A percentile compares a stretch with the other conserved stretches of the same genome.
phyloP scores from a whole-genome alignment of 1,140 invertebrate species.

The Onthophagus taurus region DNA sequence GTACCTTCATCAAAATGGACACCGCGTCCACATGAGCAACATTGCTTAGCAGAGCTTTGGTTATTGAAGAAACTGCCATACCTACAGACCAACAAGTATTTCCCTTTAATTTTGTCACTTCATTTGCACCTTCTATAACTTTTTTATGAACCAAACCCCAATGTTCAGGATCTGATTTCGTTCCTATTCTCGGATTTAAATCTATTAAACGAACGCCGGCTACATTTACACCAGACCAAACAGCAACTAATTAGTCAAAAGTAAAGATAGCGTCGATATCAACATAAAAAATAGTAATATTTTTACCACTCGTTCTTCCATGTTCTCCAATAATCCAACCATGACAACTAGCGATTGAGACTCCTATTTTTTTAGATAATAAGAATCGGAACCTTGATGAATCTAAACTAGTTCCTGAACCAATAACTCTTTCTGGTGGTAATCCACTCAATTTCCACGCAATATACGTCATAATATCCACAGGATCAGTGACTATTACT shows the following conservation, averaged over 20 bases:
- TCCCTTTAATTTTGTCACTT: conserved; percentile 82
- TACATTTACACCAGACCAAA: conserved; percentile 85
- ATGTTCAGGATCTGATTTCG: conserved; percentile 60
- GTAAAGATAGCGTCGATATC: too few relatives aligned
- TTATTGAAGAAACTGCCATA: conserved; percentile 64
- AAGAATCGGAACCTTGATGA: conserved; percentile 83
- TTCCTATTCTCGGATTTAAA: conserved; percentile 61
- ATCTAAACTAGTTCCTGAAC: conserved; percentile 85
- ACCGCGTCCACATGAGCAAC: conserved; percentile 69
- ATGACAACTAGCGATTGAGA: conserved; percentile 74
- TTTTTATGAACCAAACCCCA: conserved; percentile 68
- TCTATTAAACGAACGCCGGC: conserved; percentile 73
- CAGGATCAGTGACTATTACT: conserved; percentile 85
- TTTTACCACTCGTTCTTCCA: conserved; percentile 70
- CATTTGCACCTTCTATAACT: conserved; percentile 77
- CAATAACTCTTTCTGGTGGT: conserved; percentile 76
- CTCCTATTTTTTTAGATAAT: conserved; percentile 66
- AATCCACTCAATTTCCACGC: conserved; percentile 86
- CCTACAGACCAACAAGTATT: conserved; percentile 91
- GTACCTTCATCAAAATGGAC: conserved; percentile 71
- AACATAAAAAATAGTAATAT: too few relatives aligned
- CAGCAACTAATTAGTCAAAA: too few relatives aligned
- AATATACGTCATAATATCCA: conserved; percentile 86
- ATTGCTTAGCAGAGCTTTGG: conserved; percentile 65
- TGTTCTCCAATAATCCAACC: conserved; percentile 87